Conservation (phyloP, 2,113 vertebrate genomes). For the Trinectes maculatus region DNA sequence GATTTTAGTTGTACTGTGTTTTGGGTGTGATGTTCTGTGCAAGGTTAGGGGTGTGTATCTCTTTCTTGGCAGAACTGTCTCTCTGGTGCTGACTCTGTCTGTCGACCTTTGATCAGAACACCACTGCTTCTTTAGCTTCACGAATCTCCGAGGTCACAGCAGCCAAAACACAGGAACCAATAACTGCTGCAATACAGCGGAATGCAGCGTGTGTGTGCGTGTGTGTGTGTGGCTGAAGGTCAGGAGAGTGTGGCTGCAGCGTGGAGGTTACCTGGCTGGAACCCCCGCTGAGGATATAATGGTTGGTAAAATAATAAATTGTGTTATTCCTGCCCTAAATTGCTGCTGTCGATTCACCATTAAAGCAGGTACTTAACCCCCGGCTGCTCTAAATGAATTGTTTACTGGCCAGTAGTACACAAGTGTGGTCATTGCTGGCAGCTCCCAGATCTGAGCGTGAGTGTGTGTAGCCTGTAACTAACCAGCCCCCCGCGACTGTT, state of each 20-base stretch:
- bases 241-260: slow-evolving; percentile 1
- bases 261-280: slow-evolving; percentile 48
- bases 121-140: slow-evolving; percentile 66
- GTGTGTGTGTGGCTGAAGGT: slow-evolving; percentile 15
- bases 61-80: slow-evolving; percentile 51
- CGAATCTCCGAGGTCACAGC: slow-evolving; percentile 65
- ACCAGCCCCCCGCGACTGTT: slow-evolving; percentile 18
- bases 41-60: slow-evolving; percentile 37
- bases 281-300: slow-evolving; percentile 36
- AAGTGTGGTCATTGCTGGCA: slow-evolving; percentile 32
- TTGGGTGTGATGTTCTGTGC: slow-evolving; percentile 18
- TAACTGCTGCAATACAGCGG: slow-evolving; percentile 49
- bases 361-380: slow-evolving; percentile 61
- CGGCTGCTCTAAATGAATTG: slow-evolving; percentile 53
- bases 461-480: slow-evolving; percentile 37
- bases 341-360: slow-evolving; percentile 41
- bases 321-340: slow-evolving; percentile 26
- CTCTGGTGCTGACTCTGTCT: slow-evolving; percentile 50
- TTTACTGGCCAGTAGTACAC: slow-evolving; percentile 44
- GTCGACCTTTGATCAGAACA: slow-evolving; percentile 70
- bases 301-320: slow-evolving; percentile 56
- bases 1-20: slow-evolving; percentile 37
- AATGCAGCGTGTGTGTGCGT: slow-evolving; percentile 7
- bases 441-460: slow-evolving; percentile 39
- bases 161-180: slow-evolving; percentile 71